These are phyloP conservation scores for Todus mexicanus DNA, from an alignment of 2,797 vertebrate genomes.

Conservation along the genomic window DNA sequence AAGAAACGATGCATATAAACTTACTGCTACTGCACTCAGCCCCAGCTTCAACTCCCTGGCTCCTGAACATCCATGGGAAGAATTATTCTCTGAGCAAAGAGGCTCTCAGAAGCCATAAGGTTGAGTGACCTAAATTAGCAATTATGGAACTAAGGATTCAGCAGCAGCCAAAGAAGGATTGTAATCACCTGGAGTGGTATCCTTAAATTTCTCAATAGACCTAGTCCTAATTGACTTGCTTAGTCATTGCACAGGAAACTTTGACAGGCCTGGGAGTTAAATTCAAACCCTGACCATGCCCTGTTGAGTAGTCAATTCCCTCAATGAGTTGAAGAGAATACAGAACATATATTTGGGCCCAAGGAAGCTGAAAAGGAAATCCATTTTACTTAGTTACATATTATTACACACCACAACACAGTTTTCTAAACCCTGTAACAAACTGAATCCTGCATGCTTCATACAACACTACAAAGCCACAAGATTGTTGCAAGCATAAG, in stretches of 20 bases:
- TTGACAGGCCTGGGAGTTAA: neutral
- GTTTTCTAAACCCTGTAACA: neutral
- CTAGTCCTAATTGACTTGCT: neutral
- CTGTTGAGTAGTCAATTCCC: neutral
- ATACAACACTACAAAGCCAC: neutral
- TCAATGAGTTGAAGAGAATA: neutral
- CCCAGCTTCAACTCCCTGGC: neutral
- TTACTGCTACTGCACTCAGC: neutral
- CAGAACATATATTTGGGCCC: neutral
- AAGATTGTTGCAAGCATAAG: neutral
- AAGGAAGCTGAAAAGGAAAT: neutral
- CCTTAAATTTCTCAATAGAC: neutral
- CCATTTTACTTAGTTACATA: neutral
- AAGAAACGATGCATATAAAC: neutral
- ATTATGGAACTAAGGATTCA: neutral
- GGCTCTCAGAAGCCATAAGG: neutral
- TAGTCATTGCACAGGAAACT: neutral
- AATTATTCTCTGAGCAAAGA: neutral
- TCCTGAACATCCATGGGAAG: neutral
- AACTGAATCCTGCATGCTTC: neutral
- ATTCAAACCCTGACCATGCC: neutral
- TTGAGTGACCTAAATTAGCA: neutral
- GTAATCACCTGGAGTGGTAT: neutral
- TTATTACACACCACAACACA: neutral
- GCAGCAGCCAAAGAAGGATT: neutral